phyloP scores from a whole-genome alignment of 2,888 invertebrate species.

The Eupithecia subfuscata region DNA sequence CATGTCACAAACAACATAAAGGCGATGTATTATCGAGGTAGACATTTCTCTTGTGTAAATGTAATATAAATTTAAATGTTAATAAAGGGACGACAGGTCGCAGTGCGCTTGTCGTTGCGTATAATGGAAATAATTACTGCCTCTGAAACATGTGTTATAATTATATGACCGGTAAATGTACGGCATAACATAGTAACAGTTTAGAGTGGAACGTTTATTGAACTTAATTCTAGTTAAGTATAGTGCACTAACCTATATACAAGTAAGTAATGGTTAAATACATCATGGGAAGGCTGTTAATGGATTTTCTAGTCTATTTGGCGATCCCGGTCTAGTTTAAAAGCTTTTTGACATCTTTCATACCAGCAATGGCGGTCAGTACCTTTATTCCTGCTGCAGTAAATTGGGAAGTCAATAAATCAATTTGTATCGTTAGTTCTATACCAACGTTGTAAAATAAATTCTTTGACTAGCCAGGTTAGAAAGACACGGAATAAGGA shows the following conservation, averaged over 20 bases:
- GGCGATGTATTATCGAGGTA: constrained; percentile 65
- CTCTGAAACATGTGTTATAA: constrained; percentile 66
- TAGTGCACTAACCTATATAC: constrained; percentile 39
- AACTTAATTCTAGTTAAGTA: constrained; percentile 42
- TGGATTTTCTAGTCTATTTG: constrained; percentile 71
- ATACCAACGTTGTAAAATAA: constrained; percentile 12
- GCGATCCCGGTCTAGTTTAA: constrained; percentile 70
- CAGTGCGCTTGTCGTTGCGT: constrained; percentile 59
- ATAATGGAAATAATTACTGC: constrained; percentile 69
- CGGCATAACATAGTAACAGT: constrained; percentile 50
- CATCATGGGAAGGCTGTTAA: constrained; percentile 60
- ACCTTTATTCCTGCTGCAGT: constrained; percentile 48
- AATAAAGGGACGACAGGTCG: constrained; percentile 72
- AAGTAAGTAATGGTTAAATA: constrained; percentile 27
- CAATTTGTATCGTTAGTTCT: constrained; percentile 29
- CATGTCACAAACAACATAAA: constrained; percentile 65
- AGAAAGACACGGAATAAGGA: background rate
- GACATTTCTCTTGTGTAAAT: constrained; percentile 68
- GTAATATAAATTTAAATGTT: constrained; percentile 74
- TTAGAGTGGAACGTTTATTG: constrained; percentile 38
- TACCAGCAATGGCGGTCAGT: constrained; percentile 58
- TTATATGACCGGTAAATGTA: constrained; percentile 56
- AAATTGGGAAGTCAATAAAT: constrained; percentile 33
- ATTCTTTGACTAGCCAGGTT: background rate
- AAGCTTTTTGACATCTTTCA: constrained; percentile 78